Conservation (phyloP, 2,888 invertebrate genomes). For the Buathra laborator region DNA sequence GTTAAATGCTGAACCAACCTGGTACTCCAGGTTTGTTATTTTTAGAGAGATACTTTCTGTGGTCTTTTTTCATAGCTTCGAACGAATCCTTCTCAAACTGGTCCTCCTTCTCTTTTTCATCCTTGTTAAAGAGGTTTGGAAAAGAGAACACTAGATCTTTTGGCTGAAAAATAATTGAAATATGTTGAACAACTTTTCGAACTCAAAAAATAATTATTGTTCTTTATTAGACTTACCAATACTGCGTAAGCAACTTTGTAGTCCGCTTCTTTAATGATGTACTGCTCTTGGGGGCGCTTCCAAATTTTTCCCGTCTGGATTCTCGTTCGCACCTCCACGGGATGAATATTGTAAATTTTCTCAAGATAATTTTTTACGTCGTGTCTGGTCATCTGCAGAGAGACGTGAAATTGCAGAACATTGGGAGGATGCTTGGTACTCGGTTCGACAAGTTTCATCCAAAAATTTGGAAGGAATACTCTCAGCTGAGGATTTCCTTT, state of each 20-base stretch:
- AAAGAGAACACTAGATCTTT: slow-evolving; percentile 91
- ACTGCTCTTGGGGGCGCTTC: slow-evolving; percentile 86
- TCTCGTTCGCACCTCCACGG: slow-evolving; percentile 91
- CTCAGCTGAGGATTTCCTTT: slow-evolving; percentile 97
- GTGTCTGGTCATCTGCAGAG: slow-evolving; percentile 96
- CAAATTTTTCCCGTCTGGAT: slow-evolving; percentile 90
- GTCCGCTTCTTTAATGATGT: slow-evolving; percentile 93
- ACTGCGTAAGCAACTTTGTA: slow-evolving; percentile 92
- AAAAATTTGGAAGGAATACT: slow-evolving; percentile 98
- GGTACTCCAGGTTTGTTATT: slow-evolving; percentile 91
- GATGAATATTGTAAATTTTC: slow-evolving; percentile 96
- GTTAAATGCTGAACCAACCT: slow-evolving; percentile 90
- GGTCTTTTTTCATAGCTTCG: slow-evolving; percentile 88
- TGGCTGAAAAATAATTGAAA: slow-evolving; percentile 87
- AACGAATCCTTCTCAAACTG: slow-evolving; percentile 87
- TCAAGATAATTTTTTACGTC: slow-evolving; percentile 97
- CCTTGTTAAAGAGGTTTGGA: slow-evolving; percentile 90
- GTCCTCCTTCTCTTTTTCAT: slow-evolving; percentile 85
- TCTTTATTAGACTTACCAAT: slow-evolving; percentile 87
- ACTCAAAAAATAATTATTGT: not conserved
- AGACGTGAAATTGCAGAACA: slow-evolving; percentile 94
- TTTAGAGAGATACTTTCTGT: slow-evolving; percentile 87
- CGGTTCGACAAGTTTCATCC: slow-evolving; percentile 96
- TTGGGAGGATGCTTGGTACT: slow-evolving; percentile 90
- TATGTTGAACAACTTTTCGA: not conserved